Conservation (phyloP, 1,140 invertebrate species). For the Dendrolimus punctatus region DNA sequence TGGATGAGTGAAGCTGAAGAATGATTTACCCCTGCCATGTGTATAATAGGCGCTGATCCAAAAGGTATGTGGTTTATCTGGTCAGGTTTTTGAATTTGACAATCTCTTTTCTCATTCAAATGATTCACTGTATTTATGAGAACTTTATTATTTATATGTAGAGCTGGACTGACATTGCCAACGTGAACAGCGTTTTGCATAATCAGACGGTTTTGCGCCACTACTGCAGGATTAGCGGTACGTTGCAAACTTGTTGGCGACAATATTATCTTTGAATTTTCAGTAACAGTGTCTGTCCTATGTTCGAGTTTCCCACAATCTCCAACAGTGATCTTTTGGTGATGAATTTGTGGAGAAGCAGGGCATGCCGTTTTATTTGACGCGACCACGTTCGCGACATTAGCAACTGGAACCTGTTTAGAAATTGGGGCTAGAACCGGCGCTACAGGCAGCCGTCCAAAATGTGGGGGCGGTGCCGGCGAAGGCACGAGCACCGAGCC, state of each 20-base stretch:
- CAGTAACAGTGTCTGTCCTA: slow-evolving; percentile 33
- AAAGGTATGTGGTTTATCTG: slow-evolving; percentile 38
- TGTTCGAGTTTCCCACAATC: slow-evolving; percentile 50
- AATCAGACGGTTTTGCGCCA: slow-evolving; percentile 64
- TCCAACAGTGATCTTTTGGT: slow-evolving; percentile 38
- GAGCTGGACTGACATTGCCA: slow-evolving; percentile 40
- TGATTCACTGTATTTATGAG: slow-evolving; percentile 45
- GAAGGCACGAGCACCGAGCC: slow-evolving; percentile 64
- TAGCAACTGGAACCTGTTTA: slow-evolving; percentile 57
- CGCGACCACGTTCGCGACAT: slow-evolving; percentile 64
- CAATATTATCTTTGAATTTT: slow-evolving; percentile 61
- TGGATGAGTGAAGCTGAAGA: slow-evolving; percentile 49
- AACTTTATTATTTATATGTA: slow-evolving; percentile 55
- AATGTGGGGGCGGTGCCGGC: slow-evolving; percentile 54
- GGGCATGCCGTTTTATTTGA: slow-evolving; percentile 51
- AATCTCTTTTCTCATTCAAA: slow-evolving; percentile 47
- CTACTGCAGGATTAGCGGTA: slow-evolving; percentile 46
- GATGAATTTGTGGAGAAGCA: slow-evolving; percentile 36
- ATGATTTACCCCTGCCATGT: slow-evolving; percentile 41
- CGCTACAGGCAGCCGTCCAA: slow-evolving; percentile 70
- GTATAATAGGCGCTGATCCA: slow-evolving; percentile 45
- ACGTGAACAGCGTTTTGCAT: slow-evolving; percentile 53
- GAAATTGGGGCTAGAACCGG: slow-evolving; percentile 70
- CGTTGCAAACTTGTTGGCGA: slow-evolving; percentile 52
- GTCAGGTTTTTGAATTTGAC: slow-evolving; percentile 30